phyloP scores from a whole-genome alignment of 2,888 invertebrate genomes.

The Sphinx pinastri region DNA sequence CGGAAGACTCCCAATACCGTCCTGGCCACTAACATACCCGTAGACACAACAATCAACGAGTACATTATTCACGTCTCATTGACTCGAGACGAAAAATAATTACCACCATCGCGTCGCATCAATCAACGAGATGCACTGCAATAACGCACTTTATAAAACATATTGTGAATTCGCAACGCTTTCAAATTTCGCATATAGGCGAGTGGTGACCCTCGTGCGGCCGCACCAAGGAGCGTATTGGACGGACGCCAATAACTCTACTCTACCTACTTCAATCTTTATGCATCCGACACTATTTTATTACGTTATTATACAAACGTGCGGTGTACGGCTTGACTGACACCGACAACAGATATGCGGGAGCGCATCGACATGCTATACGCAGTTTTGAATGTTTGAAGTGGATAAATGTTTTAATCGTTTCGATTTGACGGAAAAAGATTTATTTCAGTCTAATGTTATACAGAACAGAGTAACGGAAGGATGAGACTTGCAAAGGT shows the following conservation, averaged over 20 bases:
- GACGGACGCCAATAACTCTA: constrained; percentile 51
- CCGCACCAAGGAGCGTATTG: constrained; percentile 43
- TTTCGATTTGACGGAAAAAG: not conserved
- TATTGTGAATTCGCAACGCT: constrained; percentile 58
- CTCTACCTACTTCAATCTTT: constrained; percentile 54
- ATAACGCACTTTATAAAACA: constrained; percentile 44
- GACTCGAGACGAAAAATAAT: constrained; percentile 12
- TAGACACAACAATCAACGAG: constrained; percentile 3
- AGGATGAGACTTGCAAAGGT: no score
- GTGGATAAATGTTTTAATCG: not conserved
- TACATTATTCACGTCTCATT: constrained; percentile 9
- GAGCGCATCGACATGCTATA: constrained; percentile 1
- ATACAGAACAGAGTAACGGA: not conserved
- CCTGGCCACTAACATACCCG: not conserved
- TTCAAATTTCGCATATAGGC: constrained; percentile 49
- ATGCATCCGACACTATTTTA: constrained; percentile 57
- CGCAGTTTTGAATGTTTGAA: not conserved
- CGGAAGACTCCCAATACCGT: not conserved
- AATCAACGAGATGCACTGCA: constrained; percentile 38
- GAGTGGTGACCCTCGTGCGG: constrained; percentile 27
- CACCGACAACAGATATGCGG: constrained; percentile 3
- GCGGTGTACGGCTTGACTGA: constrained; percentile 3
- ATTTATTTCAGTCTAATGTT: not conserved
- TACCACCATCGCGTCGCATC: constrained; percentile 30
- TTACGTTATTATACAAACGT: constrained; percentile 37